These are phyloP conservation scores for Scaptomyza polygonia DNA, from an alignment of 2,888 invertebrate species.

Conservation along the genomic window DNA sequence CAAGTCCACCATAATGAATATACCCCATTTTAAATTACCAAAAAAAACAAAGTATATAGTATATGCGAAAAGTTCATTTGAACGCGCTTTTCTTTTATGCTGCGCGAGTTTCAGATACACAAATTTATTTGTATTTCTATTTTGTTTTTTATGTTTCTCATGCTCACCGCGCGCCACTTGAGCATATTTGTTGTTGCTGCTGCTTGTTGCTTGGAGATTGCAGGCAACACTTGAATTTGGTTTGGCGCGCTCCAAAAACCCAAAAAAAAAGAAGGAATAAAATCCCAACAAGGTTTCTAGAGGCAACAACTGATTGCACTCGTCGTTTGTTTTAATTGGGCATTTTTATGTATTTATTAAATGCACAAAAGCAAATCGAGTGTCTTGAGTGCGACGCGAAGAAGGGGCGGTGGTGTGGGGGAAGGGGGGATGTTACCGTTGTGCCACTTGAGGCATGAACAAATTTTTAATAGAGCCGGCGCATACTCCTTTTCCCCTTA, in stretches of 20 bases:
- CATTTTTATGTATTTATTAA: conserved; percentile 68
- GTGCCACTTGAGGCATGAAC: conserved; percentile 32
- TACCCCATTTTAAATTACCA: not conserved
- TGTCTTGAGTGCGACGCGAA: conserved; percentile 8
- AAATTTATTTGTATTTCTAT: conserved; percentile 45
- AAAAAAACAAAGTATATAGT: conserved; percentile 1
- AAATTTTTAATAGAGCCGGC: conserved; percentile 10
- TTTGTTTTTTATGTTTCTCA: not conserved
- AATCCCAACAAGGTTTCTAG: conserved; percentile 40
- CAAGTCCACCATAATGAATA: not conserved
- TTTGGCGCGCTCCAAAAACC: conserved; percentile 53
- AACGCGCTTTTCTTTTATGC: conserved; percentile 76
- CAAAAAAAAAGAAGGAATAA: not conserved
- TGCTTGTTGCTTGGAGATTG: conserved; percentile 32
- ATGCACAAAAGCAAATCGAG: conserved; percentile 55
- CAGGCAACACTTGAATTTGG: conserved; percentile 53
- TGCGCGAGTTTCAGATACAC: conserved; percentile 61
- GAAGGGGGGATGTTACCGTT: not conserved
- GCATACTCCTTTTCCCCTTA: not conserved
- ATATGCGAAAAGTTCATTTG: conserved; percentile 67
- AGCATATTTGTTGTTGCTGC: conserved; percentile 49
- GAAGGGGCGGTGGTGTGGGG: not conserved
- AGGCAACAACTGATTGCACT: conserved; percentile 46
- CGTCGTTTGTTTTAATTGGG: conserved; percentile 72
- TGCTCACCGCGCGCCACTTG: conserved; percentile 56